Evolutionary conservation across 2,888 invertebrate genomes (phyloP), one percentile per base, ranked within the genome.

Genomic region (Xylocampa areola): DNA sequence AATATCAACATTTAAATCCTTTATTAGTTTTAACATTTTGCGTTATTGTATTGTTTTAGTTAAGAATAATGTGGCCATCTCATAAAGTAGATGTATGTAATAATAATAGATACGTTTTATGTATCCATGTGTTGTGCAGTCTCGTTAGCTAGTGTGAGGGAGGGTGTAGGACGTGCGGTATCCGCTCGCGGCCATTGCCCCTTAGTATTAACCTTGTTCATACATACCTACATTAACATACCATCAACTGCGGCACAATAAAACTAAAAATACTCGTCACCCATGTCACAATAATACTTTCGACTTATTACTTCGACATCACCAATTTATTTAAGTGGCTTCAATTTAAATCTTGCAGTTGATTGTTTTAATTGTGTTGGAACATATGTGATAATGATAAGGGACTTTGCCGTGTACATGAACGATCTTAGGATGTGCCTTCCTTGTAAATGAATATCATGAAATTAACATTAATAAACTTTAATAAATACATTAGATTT

Each of bases 141-240:
- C 66, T 71, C 60, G 65, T 44, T 62, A 68, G 58, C 62, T 64
- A 57, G 62, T 53, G 61, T 57, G 59, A 68, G 71, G 69, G 74
- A 75, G 77, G 77, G 79, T 76, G 79, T 79, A 83, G 81, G 82
- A 82, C 84, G 82, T 73, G 81, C 73, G 60, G 80, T 79, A 80
- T 82, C 81, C 84, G 83, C 72, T 64, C 67, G 74, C 74, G 89
- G 88, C 62, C 87, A 75, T 79, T 87, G 88, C 84, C 85, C 90
- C 77, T 75, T 62, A 60, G 59, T 72, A 73, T 81, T 88, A 88
- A 88, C 88, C 87, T 88, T 87, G 87, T 80, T 60, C 74, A 72
- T 64, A 72, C 66, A 65, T 69, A 57, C 67, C 50, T 65, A 73
- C 72, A 77, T 76, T 79, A 52, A 40, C 47, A 61, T 60, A 57